These are phyloP conservation scores for Odocoileus hemionus DNA, from an alignment of 2,113 vertebrate species.

Conservation along the genomic window DNA sequence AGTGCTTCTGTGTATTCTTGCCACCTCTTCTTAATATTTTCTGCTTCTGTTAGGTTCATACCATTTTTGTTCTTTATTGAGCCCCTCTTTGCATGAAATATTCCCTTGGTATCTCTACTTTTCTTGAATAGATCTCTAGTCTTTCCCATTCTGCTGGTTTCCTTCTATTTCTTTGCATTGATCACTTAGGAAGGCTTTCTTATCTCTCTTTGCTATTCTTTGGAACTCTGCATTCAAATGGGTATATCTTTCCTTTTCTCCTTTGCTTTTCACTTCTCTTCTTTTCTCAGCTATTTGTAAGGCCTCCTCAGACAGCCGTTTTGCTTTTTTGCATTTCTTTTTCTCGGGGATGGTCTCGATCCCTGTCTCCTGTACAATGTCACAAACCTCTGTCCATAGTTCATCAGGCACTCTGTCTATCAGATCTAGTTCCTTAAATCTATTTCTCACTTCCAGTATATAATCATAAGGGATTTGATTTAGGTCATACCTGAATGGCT, in stretches of 20 bases:
- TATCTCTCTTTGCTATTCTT: neutral
- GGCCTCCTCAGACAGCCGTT: neutral
- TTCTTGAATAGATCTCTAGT: neutral
- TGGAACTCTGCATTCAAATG: neutral
- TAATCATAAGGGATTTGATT: neutral
- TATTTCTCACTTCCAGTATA: neutral
- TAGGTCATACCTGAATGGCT: neutral
- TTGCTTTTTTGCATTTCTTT: neutral
- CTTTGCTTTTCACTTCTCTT: neutral
- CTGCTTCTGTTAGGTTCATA: neutral
- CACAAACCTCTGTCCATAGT: neutral
- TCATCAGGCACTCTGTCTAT: neutral
- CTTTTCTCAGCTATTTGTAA: neutral
- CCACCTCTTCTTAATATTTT: neutral
- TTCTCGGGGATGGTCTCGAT: neutral
- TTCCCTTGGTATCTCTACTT: neutral
- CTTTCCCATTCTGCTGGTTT: neutral
- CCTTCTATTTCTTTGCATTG: rapidly evolving
- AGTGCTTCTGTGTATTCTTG: neutral
- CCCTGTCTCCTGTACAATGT: neutral
- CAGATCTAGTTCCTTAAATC: neutral
- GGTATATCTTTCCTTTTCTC: neutral
- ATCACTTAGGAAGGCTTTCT: neutral
- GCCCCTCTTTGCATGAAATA: neutral
- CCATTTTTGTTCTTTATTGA: neutral